phyloP scores from a whole-genome alignment of 2,797 vertebrate genomes.

The Thamnophis elegans region DNA sequence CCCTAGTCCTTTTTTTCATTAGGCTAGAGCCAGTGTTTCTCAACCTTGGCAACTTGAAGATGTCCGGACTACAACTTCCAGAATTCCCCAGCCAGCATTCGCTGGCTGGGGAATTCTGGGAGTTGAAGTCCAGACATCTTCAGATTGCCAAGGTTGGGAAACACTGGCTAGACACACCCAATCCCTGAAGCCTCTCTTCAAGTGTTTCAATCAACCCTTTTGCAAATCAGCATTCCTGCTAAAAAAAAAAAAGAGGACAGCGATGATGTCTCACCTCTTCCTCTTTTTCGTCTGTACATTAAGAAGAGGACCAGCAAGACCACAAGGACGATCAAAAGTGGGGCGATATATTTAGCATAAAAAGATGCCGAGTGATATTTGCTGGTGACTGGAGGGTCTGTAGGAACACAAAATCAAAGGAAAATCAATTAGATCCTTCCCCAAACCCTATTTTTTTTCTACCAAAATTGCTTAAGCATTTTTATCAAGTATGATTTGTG shows the following conservation, averaged over 20 bases:
- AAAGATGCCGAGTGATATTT: neutral
- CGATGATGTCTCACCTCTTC: neutral
- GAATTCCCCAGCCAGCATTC: too few species aligned
- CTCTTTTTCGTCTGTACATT: constrained; percentile 29
- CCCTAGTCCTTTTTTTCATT: too few species aligned
- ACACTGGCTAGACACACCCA: neutral
- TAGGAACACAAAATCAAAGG: neutral
- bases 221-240: neutral
- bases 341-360: neutral
- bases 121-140: too few species aligned
- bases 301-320: neutral
- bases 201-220: neutral
- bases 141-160: too few species aligned
- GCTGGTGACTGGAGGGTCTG: neutral
- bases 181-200: neutral
- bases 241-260: too few species aligned
- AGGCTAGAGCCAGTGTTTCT: too few species aligned
- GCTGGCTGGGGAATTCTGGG: too few species aligned
- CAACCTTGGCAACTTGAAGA: too few species aligned
- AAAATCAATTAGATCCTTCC: neutral
- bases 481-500: neutral
- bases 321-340: neutral
- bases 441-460: neutral
- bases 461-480: neutral
- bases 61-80: too few species aligned